These are phyloP conservation scores for Pilophorus perplexus DNA, from an alignment of 2,888 invertebrate species.

Conservation along the genomic window DNA sequence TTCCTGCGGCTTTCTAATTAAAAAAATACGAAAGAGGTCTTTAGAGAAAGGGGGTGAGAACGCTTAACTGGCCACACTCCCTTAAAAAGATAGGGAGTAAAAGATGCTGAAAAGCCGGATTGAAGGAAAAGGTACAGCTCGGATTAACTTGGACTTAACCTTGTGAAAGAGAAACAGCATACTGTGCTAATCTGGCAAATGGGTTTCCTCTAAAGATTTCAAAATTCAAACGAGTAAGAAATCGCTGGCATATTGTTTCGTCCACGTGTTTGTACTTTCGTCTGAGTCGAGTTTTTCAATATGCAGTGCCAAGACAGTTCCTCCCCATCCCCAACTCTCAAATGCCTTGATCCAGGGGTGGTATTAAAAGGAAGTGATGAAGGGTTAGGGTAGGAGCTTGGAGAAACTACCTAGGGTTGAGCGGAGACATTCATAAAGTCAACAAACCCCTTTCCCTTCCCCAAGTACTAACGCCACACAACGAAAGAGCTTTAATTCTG, in stretches of 20 bases:
- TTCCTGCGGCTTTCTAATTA: slow-evolving; percentile 17
- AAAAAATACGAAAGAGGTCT: slow-evolving; percentile 14
- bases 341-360: too few species aligned
- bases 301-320: too few species aligned
- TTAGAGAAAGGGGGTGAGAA: slow-evolving; percentile 20
- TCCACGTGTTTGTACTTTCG: too few species aligned
- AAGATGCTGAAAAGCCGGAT: too few species aligned
- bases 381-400: background rate
- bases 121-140: too few species aligned
- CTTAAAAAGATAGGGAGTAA: slow-evolving; percentile 1
- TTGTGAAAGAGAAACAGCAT: too few species aligned
- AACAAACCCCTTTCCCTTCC: slow-evolving; percentile 12
- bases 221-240: too few species aligned
- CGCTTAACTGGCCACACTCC: slow-evolving; percentile 8
- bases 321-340: too few species aligned
- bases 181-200: slow-evolving; percentile 29
- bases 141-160: too few species aligned
- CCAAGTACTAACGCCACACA: too few species aligned
- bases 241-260: too few species aligned
- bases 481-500: slow-evolving; percentile 35
- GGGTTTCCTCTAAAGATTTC: background rate
- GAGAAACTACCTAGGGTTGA: background rate
- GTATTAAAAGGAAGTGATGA: slow-evolving; percentile 8
- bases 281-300: too few species aligned
- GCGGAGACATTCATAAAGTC: slow-evolving; percentile 36